Percentiles rank a stretch among this genome's conserved stretches.
Conservation (phyloP, 2,797 vertebrate species). For the Hippopotamyrus pictus region DNA sequence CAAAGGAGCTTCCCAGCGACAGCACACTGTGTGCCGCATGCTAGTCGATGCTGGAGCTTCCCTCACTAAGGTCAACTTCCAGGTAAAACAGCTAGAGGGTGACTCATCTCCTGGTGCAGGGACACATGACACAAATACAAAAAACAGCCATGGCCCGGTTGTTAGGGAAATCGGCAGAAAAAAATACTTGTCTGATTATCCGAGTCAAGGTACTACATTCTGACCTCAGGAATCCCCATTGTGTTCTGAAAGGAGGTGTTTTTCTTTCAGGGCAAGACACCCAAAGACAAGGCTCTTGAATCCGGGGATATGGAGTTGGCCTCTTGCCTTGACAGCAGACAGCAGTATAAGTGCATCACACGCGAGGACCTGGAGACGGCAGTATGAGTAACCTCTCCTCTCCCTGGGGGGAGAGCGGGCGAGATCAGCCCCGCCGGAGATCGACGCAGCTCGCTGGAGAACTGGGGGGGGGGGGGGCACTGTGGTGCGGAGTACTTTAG, state of each 20-base stretch:
- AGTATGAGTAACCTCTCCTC: conserved; percentile 65
- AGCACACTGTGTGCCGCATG: conserved; percentile 74
- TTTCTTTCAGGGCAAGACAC: conserved; percentile 76
- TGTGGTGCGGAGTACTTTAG: neutral
- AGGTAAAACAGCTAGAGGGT: conserved; percentile 53
- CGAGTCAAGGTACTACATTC: neutral
- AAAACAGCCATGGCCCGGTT: neutral
- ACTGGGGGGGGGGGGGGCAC: neutral
- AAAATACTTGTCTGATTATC: neutral
- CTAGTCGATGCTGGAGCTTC: conserved; percentile 86
- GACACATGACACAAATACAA: neutral
- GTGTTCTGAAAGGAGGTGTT: neutral
- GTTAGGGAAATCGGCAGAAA: neutral
- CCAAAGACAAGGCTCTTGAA: conserved; percentile 79
- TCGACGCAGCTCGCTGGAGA: neutral
- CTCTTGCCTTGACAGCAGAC: conserved; percentile 71
- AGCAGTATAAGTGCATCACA: conserved; percentile 59
- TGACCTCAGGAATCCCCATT: neutral
- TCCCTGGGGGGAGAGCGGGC: conserved; percentile 18
- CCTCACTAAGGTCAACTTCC: conserved; percentile 80
- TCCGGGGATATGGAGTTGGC: conserved; percentile 79
- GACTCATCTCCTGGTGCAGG: neutral
- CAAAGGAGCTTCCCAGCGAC: conserved; percentile 81
- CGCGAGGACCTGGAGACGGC: conserved; percentile 93
- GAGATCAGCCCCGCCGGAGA: neutral